Base-by-base conservation (phyloP, 2,113 vertebrate genomes). In the Pipra filicauda region DNA sequence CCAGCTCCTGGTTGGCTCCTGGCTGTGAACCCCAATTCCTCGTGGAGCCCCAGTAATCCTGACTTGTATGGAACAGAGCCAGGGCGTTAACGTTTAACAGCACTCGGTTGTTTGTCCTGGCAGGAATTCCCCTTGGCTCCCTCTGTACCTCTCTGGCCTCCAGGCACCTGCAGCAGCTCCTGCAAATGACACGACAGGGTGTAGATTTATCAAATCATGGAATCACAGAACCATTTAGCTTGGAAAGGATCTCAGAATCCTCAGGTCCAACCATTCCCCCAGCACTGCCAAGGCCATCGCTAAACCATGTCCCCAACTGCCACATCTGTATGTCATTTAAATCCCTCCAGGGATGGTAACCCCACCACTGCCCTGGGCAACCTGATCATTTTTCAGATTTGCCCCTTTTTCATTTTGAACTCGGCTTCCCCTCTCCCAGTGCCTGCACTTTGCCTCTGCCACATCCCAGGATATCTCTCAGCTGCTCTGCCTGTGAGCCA, bases 71-170 rank as follows among this genome's bases (percentile, higher is more conserved):
- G 57, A 23, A 4, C 62, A 5, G 22, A 31, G 74, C 43, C 19
- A 48, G n/a, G 19, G 13, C 4, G 30, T 93, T 93, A 86, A 94
- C 83, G 54, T 91, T 95, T 70, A 80, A 65, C 75, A 44, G 41
- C 35, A 1, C 13, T 41, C 3, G 0, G 43, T 52, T 59, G 35
- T 9, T 93, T 76, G 85, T 95, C 79, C 64, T 88, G 83, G 49
- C 59, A 26, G 91, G 89, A 91, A 78, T 91, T 95, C 59, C 95
- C 93, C 92, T 90, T 69, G 71, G 59, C 85, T 95, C 44, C 44
- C 58, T 64, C 39, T 33, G 27, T 17, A 22, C 48, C 58, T 35
- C 43, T 44, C 57, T 3, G 9, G 24, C 21, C 19, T 71, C 41
- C 8, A 3, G 61, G 43, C 70, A 43, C 28, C 9, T 31, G 5